Evolutionary conservation across 2,113 vertebrate genomes (phyloP), one percentile per base, ranked within the genome.

Genomic region (Pygathrix nemaeus): DNA sequence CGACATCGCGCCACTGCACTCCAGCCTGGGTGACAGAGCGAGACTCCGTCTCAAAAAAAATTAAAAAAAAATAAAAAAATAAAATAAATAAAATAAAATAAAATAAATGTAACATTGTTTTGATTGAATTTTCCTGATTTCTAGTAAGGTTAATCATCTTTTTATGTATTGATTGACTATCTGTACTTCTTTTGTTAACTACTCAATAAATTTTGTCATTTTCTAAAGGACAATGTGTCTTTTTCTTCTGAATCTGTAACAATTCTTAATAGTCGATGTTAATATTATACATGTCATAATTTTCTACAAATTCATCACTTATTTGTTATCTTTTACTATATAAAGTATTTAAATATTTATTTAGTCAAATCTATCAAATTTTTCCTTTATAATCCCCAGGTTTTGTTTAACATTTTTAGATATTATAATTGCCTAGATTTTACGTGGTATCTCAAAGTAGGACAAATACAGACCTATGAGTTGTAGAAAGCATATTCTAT

Each of bases 351-450:
- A 81, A 89, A 13, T 27, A 73, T 81, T 83, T 79, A 79, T 43
- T 89, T 87, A 66, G 27, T 83, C 38, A 93, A 86, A 81, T 57
- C 10, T 90, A 70, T 35, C 83, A 81, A n/a, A 9, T 43, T 64
- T 85, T 92, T 89, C 55, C 43, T 94, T 94, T 73, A 86, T 32
- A 25, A 32, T 64, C 45, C 85, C 20, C 48, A 72, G n/a, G 57
- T 40, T 93, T 61, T 80, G 14, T 82, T 87, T 82, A 96, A 90
- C n/a, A 93, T 92, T 75, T 66, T 59, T 66, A 73, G 30, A 79
- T 55, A 88, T 84, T 94, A 81, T 12, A 87, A 43, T 82, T 86
- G 30, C 35, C 57, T 79, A 78, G 70, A 75, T 75, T 82, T 90
- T 87, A 48, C 40, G 5, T 82, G n/a, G 13, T 35, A 78, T 48